Evolutionary conservation across 1,140 invertebrate genomes (phyloP).

Genomic region (Formica selysi): DNA sequence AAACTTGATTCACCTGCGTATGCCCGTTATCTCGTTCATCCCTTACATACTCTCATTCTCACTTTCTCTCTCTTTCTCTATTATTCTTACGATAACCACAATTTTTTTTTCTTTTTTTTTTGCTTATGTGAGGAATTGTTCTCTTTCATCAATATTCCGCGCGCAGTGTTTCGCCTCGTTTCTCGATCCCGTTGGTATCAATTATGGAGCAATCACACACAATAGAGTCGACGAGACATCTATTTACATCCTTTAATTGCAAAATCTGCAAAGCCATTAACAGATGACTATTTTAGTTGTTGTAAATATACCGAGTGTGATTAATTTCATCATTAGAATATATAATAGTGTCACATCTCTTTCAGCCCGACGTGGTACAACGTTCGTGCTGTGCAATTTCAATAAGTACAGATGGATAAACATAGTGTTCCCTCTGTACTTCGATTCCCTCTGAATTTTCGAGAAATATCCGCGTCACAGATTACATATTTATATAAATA

Average conservation of each 20-base stretch:
- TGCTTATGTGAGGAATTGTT: slow-evolving; percentile 81
- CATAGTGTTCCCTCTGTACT: neutral
- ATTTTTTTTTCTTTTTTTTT: slow-evolving; percentile 45
- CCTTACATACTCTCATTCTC: slow-evolving; percentile 34
- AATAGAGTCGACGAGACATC: neutral
- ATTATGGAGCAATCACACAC: neutral
- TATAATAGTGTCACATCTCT: neutral
- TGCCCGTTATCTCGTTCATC: slow-evolving; percentile 54
- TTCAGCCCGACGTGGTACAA: neutral
- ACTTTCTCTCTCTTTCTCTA: slow-evolving; percentile 42
- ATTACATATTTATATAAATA: neutral
- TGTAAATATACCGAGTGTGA: neutral
- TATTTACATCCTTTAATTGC: neutral
- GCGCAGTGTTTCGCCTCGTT: slow-evolving; percentile 61
- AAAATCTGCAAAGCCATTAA: slow-evolving; percentile 8
- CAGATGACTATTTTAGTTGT: slow-evolving; percentile 30
- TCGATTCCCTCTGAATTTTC: neutral
- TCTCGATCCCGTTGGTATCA: slow-evolving; percentile 42
- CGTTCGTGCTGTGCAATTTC: neutral
- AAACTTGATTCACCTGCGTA: slow-evolving; percentile 63
- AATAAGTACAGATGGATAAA: neutral
- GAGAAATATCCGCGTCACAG: neutral
- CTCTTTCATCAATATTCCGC: slow-evolving; percentile 66
- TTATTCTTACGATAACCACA: slow-evolving; percentile 62
- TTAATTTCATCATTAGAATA: slow-evolving; percentile 12